Conservation (phyloP, 1,140 invertebrate genomes). For the Campodea augens region DNA sequence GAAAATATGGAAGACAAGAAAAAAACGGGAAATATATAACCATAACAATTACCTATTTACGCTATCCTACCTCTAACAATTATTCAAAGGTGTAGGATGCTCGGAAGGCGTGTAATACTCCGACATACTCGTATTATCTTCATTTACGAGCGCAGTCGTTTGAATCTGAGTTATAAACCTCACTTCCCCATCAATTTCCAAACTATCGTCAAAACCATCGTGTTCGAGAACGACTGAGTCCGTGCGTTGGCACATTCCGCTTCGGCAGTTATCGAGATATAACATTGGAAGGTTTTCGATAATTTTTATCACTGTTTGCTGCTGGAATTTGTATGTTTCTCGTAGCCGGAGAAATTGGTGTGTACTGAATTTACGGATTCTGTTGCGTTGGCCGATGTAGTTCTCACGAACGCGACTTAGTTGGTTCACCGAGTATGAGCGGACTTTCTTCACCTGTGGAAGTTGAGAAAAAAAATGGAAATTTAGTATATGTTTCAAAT, state of each 20-base stretch:
- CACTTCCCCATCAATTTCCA: too few species aligned
- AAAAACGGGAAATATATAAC: too few species aligned
- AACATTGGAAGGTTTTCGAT: constrained; percentile 81
- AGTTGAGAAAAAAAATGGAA: constrained; percentile 16
- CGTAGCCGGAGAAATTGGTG: constrained; percentile 70
- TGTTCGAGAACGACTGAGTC: constrained; percentile 52
- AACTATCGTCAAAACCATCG: too few species aligned
- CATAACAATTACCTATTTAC: too few species aligned
- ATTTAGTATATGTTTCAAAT: too few species aligned
- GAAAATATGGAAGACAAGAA: too few species aligned
- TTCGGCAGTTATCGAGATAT: constrained; percentile 81
- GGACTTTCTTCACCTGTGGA: constrained; percentile 64
- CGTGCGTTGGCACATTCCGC: constrained; percentile 58
- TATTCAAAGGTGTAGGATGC: too few species aligned
- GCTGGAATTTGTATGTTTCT: constrained; percentile 87
- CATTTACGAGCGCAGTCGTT: too few species aligned
- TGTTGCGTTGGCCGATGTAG: constrained; percentile 83
- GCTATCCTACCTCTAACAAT: too few species aligned
- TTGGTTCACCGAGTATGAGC: constrained; percentile 72
- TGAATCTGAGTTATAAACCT: too few species aligned
- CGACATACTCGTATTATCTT: too few species aligned
- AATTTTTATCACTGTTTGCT: constrained; percentile 83
- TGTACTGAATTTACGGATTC: constrained; percentile 82
- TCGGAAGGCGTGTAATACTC: too few species aligned
- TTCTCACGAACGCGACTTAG: constrained; percentile 84